Conservation (phyloP, 2,113 vertebrate species). For the Brevimyrus niger region DNA sequence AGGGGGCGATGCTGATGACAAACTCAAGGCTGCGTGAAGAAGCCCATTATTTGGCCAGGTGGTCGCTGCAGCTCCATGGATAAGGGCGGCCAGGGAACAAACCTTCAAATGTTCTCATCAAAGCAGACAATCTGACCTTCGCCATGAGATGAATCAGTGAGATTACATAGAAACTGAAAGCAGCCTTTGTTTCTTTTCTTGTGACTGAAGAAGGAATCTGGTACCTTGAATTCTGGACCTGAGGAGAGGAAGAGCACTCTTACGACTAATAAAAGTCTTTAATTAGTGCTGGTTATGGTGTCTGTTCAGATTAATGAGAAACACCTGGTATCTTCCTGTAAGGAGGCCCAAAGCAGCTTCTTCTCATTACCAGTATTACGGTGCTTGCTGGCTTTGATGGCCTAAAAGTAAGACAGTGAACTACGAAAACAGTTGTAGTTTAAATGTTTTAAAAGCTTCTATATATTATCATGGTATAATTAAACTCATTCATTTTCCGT, state of each 20-base stretch:
- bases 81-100: neutral
- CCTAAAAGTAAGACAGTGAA: neutral
- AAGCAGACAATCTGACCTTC: neutral
- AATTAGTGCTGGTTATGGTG: constrained; percentile 1
- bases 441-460: neutral
- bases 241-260: neutral
- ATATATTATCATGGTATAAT: neutral
- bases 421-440: neutral
- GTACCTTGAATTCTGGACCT: constrained; percentile 6
- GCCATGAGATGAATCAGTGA: neutral
- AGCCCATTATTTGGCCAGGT: neutral
- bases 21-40: neutral
- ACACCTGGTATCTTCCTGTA: constrained; percentile 10
- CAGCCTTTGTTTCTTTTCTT: neutral
- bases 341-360: neutral
- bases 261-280: constrained; percentile 7
- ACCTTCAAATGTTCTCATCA: constrained; percentile 8
- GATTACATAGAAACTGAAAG: neutral
- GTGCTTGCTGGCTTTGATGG: neutral
- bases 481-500: neutral
- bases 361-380: neutral
- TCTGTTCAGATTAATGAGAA: constrained; percentile 22
- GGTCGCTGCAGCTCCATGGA: neutral
- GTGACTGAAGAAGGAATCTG: neutral
- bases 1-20: neutral